Evolutionary conservation across 2,797 vertebrate genomes (phyloP).

Genomic region (Erithacus rubecula): DNA sequence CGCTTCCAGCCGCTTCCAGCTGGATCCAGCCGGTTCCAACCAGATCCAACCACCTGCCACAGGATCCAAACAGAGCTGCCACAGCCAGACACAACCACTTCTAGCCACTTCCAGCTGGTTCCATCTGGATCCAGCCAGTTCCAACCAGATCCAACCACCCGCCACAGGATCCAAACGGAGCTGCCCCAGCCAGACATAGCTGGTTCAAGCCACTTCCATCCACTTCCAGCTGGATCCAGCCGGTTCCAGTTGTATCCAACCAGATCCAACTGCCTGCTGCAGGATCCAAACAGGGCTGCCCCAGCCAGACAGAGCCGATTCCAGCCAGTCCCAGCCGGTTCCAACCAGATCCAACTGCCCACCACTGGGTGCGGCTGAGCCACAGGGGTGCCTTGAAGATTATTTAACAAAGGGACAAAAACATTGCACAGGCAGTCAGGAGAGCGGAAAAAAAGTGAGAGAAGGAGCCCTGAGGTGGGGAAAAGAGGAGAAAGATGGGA

Average conservation of each 20-base stretch:
- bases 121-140: too few relatives aligned
- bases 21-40: too few relatives aligned
- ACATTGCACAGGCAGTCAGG: background rate
- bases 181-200: too few relatives aligned
- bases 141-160: too few relatives aligned
- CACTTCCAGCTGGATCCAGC: too few relatives aligned
- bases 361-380: fast-evolving
- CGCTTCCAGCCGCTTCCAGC: too few relatives aligned
- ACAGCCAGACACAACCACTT: too few relatives aligned
- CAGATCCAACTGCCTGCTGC: background rate
- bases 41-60: too few relatives aligned
- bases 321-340: background rate
- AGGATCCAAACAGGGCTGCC: background rate
- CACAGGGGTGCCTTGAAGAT: fast-evolving
- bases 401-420: background rate
- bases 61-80: too few relatives aligned
- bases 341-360: background rate
- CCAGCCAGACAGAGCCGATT: background rate
- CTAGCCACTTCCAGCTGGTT: too few relatives aligned
- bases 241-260: background rate
- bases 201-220: too few relatives aligned
- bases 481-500: background rate
- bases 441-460: fast-evolving
- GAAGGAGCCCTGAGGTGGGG: background rate
- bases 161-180: too few relatives aligned